phyloP scores from a whole-genome alignment of 2,113 vertebrate genomes.

The Murina feae region DNA sequence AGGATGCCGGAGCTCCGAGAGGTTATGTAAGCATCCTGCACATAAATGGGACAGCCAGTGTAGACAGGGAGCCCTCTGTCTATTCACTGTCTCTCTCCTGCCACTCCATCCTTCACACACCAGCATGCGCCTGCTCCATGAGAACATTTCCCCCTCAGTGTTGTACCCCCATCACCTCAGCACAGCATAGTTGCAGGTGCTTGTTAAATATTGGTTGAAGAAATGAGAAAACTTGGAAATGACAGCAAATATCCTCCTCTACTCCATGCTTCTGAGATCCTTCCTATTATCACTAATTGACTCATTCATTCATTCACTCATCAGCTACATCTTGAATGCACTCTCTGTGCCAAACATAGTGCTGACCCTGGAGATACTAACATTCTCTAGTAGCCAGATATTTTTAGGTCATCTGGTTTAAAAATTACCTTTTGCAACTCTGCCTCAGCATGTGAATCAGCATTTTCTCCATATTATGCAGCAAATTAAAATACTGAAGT shows the following conservation, averaged over 20 bases:
- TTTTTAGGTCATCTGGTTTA: neutral
- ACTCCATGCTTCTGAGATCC: neutral
- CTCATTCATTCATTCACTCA: neutral
- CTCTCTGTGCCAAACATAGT: neutral
- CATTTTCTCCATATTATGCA: constrained; percentile 8
- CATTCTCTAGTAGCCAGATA: neutral
- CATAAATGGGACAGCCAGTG: neutral
- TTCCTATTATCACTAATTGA: neutral
- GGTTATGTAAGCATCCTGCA: neutral
- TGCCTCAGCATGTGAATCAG: neutral
- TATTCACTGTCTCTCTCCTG: neutral
- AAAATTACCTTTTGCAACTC: neutral
- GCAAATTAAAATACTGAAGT: constrained; percentile 35
- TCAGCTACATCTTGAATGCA: neutral
- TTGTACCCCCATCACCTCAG: neutral
- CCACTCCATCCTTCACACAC: rapidly evolving
- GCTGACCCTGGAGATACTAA: neutral
- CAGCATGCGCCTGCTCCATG: rapidly evolving
- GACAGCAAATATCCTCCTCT: neutral
- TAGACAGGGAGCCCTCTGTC: neutral
- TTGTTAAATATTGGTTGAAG: neutral
- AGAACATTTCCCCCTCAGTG: rapidly evolving
- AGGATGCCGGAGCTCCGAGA: neutral
- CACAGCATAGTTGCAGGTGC: neutral
- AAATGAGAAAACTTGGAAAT: neutral